A percentile compares a stretch with the other conserved stretches of the same genome.
These are phyloP conservation scores for Rhinolophus sinicus DNA, from an alignment of 2,113 vertebrate species.

Conservation along the genomic window DNA sequence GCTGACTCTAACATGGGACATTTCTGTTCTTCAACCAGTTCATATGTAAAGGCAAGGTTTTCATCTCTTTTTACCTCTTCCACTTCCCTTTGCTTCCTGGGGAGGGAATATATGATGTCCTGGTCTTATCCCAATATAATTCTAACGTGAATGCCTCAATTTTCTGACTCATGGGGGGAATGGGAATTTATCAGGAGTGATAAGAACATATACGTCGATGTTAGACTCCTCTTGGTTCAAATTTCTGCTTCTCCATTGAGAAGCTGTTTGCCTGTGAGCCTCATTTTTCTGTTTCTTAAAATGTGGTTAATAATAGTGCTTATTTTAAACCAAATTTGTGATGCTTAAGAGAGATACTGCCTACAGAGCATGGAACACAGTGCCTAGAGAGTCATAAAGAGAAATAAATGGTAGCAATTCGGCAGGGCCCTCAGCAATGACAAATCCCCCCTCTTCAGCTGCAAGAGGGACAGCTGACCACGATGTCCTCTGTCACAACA, in stretches of 20 bases:
- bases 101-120: not conserved
- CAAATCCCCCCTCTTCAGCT: not conserved
- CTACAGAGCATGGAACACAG: not conserved
- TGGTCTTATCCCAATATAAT: not conserved
- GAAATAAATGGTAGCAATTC: not conserved
- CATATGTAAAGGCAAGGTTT: not conserved
- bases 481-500: not conserved
- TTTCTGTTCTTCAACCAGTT: not conserved
- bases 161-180: no score
- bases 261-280: not conserved
- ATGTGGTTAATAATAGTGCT: not conserved
- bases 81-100: not conserved
- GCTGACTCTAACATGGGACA: not conserved
- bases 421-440: not conserved
- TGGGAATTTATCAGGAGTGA: not conserved
- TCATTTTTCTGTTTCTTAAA: not conserved
- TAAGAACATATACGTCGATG: not conserved
- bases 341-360: not conserved
- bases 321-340: not conserved
- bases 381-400: not conserved
- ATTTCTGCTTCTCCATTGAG: not conserved
- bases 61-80: not conserved
- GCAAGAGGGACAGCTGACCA: not conserved
- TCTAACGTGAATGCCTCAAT: not conserved
- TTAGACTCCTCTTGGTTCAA: not conserved